Base-by-base conservation (phyloP, 2,797 vertebrate genomes). In the Diplodus sargus region DNA sequence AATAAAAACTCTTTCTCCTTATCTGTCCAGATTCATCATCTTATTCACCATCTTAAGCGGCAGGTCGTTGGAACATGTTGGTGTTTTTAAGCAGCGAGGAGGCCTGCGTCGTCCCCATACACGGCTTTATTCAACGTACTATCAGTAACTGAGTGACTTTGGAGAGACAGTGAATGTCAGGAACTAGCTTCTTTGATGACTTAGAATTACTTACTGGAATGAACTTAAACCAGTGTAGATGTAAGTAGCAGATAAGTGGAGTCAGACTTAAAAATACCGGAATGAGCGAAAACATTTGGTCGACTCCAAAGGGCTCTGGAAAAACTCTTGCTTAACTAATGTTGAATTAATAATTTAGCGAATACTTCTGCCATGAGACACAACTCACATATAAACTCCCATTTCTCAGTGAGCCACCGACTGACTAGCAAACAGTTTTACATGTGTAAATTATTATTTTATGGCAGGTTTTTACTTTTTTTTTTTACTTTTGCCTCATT, bases 21-120 rank as follows among this genome's bases (percentile, higher is more conserved):
- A 67, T 87, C 74, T 65, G 75, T 66, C 58, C 25, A 53, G 23
- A 83, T 57, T 59, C 45, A 68, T 62, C 23, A 34, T 6, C 18
- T 64, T 67, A 68, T 57, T 59, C 45, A 68, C 57, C 23, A 34
- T 6, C 18, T 64, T 67, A 68, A 73, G 68, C 23, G 48, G 56
- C 5, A 45, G 54, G 57, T 78, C 2, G 11, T 22, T 47, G 78
- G 62, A 75, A 79, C 64, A 39, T n/a, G 9, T 51, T 25, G 4
- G 25, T 18, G 28, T 49, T 71, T 34, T 81, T 18, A 57, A 74
- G 65, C 28, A 56, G 2, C 45, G 23, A 76, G 30, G 43, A 22
- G 43, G 52, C 23, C 52, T 1, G 20, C 25, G 30, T 69, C 61
- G 47, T 74, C 49, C 56, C 61, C 58, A 58, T 15, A 25, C 70